phyloP scores from a whole-genome alignment of 2,888 invertebrate genomes.

The Tuta absoluta region DNA sequence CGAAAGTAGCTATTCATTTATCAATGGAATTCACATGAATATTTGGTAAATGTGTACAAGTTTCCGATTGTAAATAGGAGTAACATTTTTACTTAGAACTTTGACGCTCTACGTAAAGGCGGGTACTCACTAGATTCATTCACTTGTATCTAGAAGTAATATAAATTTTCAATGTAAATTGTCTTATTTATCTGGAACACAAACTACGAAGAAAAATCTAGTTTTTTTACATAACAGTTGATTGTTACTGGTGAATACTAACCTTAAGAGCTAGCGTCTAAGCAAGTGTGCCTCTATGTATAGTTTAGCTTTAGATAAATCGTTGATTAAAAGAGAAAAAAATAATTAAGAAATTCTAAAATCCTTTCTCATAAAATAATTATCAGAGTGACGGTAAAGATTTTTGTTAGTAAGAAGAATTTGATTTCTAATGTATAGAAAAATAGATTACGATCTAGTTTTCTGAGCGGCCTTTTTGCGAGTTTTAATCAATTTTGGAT shows the following conservation, averaged over 20 bases:
- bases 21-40: no score
- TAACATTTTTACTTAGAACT: constrained; percentile 55
- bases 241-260: neutral
- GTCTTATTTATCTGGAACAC: no score
- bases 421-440: constrained; percentile 28
- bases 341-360: constrained; percentile 27
- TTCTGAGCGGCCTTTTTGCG: constrained; percentile 67
- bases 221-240: neutral
- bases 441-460: constrained; percentile 63
- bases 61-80: constrained; percentile 51
- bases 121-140: neutral
- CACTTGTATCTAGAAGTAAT: neutral
- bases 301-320: constrained; percentile 60
- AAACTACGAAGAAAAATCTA: no score
- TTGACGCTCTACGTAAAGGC: constrained; percentile 38
- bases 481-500: constrained; percentile 47
- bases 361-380: constrained; percentile 32
- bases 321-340: constrained; percentile 43
- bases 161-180: neutral
- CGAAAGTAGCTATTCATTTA: constrained; percentile 28
- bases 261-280: constrained; percentile 57
- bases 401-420: constrained; percentile 32
- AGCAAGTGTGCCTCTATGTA: constrained; percentile 79
- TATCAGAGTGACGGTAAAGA: constrained; percentile 44
- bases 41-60: constrained; percentile 43